A percentile compares a stretch with the other conserved stretches of the same genome.
Conservation (phyloP, 2,797 vertebrate species). For the Geotria australis region DNA sequence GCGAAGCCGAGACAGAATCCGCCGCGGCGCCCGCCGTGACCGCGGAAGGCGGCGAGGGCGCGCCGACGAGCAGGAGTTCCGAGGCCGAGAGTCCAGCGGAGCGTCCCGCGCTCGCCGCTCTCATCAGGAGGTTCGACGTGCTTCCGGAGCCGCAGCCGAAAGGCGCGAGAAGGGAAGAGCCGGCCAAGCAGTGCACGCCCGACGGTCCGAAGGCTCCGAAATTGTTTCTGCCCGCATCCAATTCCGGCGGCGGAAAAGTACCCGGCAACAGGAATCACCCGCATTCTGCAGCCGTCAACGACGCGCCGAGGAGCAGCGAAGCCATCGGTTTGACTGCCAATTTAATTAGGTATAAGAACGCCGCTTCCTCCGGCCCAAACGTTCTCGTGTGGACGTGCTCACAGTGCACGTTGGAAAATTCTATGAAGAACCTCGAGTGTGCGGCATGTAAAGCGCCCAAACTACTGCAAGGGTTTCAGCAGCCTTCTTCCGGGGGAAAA, state of each 20-base stretch:
- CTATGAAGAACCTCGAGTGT: conserved; percentile 37
- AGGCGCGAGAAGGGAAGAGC: no score
- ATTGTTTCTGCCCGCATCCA: no score
- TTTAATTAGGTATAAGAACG: conserved; percentile 51
- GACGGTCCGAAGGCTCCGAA: no score
- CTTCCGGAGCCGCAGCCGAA: no score
- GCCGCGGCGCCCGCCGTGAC: no score
- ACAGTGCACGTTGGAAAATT: conserved; percentile 70
- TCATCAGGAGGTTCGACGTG: no score
- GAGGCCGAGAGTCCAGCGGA: no score
- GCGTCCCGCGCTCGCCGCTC: no score
- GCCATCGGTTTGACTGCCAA: conserved; percentile 55
- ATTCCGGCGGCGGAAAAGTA: no score
- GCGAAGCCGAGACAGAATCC: no score
- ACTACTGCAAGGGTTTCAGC: conserved; percentile 65
- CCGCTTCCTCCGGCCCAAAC: conserved; percentile 70
- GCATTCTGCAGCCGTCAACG: conserved; percentile 24
- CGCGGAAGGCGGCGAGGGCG: background rate
- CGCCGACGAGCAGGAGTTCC: no score
- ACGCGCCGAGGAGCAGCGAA: conserved; percentile 17
- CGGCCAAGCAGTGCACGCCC: no score
- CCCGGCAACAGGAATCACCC: conserved; percentile 9
- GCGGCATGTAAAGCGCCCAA: conserved; percentile 60
- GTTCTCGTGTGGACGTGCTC: conserved; percentile 78
- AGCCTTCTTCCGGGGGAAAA: conserved; percentile 9